These are phyloP conservation scores for Euplagia quadripunctaria DNA, from an alignment of 2,888 invertebrate genomes.

Conservation along the genomic window DNA sequence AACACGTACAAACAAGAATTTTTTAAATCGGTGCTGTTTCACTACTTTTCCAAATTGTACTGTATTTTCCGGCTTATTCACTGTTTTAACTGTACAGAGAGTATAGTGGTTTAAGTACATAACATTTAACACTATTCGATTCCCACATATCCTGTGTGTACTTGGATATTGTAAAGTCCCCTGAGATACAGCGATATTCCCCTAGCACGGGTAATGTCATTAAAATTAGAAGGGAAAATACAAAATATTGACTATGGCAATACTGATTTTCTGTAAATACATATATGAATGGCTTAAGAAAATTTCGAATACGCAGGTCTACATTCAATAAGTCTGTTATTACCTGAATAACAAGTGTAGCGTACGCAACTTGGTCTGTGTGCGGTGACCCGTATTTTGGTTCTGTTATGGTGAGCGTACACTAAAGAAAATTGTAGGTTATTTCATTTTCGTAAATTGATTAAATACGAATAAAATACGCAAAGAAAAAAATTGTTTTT, in stretches of 20 bases:
- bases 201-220: background rate
- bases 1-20: no score
- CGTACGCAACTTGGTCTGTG: slow-evolving; percentile 41
- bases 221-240: background rate
- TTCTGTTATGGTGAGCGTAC: slow-evolving; percentile 15
- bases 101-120: no score
- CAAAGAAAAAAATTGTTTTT: no score
- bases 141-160: no score
- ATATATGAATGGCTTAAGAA: background rate
- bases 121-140: no score
- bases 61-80: no score
- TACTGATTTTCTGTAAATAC: background rate
- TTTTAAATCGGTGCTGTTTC: no score
- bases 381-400: slow-evolving; percentile 35
- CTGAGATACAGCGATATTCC: no score
- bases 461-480: background rate
- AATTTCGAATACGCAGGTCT: background rate
- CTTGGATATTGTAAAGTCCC: no score
- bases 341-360: slow-evolving; percentile 25
- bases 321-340: slow-evolving; percentile 3
- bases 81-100: no score
- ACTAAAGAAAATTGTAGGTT: background rate
- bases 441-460: background rate
- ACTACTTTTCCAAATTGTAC: no score
- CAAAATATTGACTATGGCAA: background rate